Evolutionary conservation across 2,888 invertebrate genomes (phyloP).

Genomic region (Nephrotoma appendiculata): DNA sequence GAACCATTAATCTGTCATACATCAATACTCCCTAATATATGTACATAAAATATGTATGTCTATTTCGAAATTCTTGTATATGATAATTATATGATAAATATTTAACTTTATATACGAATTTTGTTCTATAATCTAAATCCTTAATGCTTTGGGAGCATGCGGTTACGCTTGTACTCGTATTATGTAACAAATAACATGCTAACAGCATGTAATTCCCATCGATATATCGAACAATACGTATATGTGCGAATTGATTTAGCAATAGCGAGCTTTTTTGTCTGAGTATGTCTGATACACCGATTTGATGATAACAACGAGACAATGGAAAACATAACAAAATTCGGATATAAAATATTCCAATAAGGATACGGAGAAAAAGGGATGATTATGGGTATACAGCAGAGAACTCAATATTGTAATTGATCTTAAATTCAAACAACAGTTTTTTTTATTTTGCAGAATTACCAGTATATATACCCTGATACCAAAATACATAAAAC

Average conservation of each 20-base stretch:
- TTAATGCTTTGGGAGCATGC: neutral
- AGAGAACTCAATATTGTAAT: neutral
- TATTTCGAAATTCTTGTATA: neutral
- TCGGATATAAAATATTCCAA: neutral
- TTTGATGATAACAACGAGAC: neutral
- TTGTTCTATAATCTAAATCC: neutral
- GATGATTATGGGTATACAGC: neutral
- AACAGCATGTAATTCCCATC: neutral
- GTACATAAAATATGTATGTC: neutral
- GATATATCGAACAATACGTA: no score
- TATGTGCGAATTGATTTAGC: neutral
- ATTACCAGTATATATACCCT: neutral
- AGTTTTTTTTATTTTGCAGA: neutral
- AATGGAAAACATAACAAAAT: neutral
- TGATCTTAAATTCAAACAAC: neutral
- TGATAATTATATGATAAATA: neutral
- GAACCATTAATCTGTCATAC: neutral
- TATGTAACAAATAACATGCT: neutral
- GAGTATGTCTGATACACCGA: neutral
- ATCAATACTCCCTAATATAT: neutral
- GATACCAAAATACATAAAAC: neutral
- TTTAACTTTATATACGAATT: neutral
- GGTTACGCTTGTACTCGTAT: neutral
- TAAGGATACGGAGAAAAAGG: neutral
- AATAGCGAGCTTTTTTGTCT: neutral